Conservation (phyloP, 37 sponge, comb jelly and placozoan species). For the Lycopodina hypogea region DNA sequence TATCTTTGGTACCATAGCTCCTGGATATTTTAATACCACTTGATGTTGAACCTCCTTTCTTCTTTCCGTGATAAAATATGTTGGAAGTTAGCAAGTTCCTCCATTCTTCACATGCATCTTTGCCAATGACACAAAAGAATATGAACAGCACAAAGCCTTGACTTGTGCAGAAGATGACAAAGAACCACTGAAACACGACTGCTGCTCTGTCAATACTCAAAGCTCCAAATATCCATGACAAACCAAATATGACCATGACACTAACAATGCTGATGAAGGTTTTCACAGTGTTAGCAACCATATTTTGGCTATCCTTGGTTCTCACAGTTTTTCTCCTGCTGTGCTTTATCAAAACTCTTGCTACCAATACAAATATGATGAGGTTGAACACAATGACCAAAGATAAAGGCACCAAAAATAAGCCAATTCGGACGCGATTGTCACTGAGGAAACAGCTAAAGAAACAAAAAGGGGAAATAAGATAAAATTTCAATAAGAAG, state of each 20-base stretch:
- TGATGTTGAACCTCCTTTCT: background rate
- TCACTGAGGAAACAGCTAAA: conserved; percentile 58
- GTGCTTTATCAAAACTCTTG: conserved; percentile 25
- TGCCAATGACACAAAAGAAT: conserved; percentile 52
- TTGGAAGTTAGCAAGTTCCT: conserved; percentile 15
- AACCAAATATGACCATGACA: conserved; percentile 52
- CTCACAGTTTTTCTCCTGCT: background rate
- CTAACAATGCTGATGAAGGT: conserved; percentile 26
- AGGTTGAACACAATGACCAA: conserved; percentile 36
- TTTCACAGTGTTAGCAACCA: conserved; percentile 2
- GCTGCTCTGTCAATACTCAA: conserved; percentile 23
- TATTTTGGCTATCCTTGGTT: background rate
- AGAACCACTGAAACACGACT: conserved; percentile 40
- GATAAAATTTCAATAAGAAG: background rate
- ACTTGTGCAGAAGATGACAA: conserved; percentile 35
- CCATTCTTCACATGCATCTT: conserved; percentile 52
- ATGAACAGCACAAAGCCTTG: conserved; percentile 60
- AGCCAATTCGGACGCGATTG: conserved; percentile 25
- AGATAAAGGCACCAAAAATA: conserved; percentile 45
- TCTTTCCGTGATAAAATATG: background rate
- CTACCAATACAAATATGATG: conserved; percentile 38
- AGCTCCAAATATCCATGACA: conserved; percentile 59
- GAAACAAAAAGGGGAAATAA: too few species aligned
- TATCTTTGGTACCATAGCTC: background rate
- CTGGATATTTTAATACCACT: background rate